Conservation (phyloP, 2,888 invertebrate species). For the Entomobrya multifasciata region DNA sequence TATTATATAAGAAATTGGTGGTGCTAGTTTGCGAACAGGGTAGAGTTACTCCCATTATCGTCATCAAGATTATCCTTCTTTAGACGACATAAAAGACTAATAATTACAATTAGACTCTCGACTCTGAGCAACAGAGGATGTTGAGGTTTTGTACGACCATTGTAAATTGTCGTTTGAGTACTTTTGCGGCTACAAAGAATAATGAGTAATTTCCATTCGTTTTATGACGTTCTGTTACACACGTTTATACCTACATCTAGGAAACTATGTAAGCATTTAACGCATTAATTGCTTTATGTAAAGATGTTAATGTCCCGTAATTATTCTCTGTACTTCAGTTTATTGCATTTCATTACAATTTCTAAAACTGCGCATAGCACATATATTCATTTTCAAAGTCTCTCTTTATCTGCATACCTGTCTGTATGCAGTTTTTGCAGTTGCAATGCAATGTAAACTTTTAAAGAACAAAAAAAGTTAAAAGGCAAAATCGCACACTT, state of each 20-base stretch:
- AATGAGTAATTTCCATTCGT: neutral
- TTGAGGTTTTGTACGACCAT: constrained; percentile 38
- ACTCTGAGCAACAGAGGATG: constrained; percentile 14
- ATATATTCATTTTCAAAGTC: neutral
- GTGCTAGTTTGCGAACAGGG: neutral
- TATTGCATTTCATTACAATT: neutral
- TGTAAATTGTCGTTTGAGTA: neutral
- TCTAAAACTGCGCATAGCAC: neutral
- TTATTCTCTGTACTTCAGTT: constrained; percentile 20
- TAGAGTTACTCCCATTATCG: neutral
- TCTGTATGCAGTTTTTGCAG: neutral
- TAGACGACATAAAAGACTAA: constrained; percentile 33
- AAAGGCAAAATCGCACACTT: neutral
- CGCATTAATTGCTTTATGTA: constrained; percentile 24
- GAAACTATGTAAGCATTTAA: neutral
- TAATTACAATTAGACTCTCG: constrained; percentile 5
- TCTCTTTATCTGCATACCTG: no score
- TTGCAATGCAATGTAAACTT: no score
- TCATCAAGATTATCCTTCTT: neutral
- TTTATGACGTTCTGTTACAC: neutral
- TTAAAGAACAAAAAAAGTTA: no score
- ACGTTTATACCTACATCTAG: neutral
- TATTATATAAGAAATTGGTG: neutral
- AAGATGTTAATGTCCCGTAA: constrained; percentile 22
- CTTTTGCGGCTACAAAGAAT: constrained; percentile 24